Percentiles rank a stretch among this genome's conserved stretches.
phyloP scores from a whole-genome alignment of 2,888 invertebrate species.

The Raillietiella orientalis region DNA sequence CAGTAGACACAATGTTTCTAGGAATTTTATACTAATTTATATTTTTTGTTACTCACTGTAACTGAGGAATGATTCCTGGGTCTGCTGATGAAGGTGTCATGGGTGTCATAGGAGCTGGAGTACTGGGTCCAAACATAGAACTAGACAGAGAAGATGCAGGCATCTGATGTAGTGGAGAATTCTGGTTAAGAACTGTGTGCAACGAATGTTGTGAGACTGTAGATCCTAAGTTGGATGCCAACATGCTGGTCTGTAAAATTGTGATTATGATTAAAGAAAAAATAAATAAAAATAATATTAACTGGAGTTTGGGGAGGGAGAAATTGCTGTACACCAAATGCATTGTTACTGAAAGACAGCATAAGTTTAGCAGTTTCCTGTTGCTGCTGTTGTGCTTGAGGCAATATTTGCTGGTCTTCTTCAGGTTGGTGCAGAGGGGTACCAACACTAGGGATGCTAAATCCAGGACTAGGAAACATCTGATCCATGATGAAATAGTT shows the following conservation, averaged over 20 bases:
- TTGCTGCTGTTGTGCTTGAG: slow-evolving; percentile 24
- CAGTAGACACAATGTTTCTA: slow-evolving; percentile 93
- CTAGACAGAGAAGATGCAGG: background rate
- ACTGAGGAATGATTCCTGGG: slow-evolving; percentile 67
- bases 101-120: slow-evolving; percentile 46
- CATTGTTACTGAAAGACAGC: too few species aligned
- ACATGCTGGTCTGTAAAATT: too few species aligned
- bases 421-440: slow-evolving; percentile 67
- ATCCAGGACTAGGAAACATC: slow-evolving; percentile 62
- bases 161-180: slow-evolving; percentile 7
- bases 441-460: slow-evolving; percentile 60
- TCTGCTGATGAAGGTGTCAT: slow-evolving; percentile 72
- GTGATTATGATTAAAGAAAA: too few species aligned
- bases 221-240: too few species aligned
- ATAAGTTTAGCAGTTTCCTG: too few species aligned
- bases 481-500: slow-evolving; percentile 73
- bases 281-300: too few species aligned
- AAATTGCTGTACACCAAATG: background rate
- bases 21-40: background rate
- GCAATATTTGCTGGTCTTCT: slow-evolving; percentile 55
- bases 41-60: slow-evolving; percentile 28
- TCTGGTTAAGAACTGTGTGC: slow-evolving; percentile 5
- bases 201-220: slow-evolving; percentile 1
- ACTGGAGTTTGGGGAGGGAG: slow-evolving; percentile 1
- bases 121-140: slow-evolving; percentile 23